Base-by-base conservation (phyloP, 2,797 vertebrate genomes). In the Amblyopsis hoosieri region DNA sequence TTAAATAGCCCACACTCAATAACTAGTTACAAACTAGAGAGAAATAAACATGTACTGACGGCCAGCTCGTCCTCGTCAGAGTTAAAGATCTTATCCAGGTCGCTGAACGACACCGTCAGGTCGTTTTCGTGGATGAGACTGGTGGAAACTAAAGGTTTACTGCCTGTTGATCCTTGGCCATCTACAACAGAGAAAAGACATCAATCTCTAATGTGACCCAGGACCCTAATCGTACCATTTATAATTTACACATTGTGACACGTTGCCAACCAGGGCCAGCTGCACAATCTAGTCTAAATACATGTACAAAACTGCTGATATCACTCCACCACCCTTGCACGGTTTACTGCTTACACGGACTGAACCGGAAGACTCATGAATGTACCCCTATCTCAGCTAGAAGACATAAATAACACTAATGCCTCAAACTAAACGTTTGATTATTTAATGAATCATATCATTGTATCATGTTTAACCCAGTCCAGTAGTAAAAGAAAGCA, bases 71-170 rank as follows among this genome's bases (percentile, higher is more conserved):
- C 96, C 86, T 98, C 96, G 72, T 98, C 96, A 0, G 96, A 98
- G 79, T 98, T 97, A 87, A 98, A 98, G 80, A 98, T 95, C 90
- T 97, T 97, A 92, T 97, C 95, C 66, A 97, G 91, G 88, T 97
- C 96, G 9, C 94, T 96, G 54, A 94, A 95, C 55, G 96, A 98
- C 60, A 98, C 96, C 49, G 95, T 93, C 71, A 97, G 79, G 84
- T 96, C 96, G 31, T 94, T 94, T 83, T 95, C 95, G 15, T 98
- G 95, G 83, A 98, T 96, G 74, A 98, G 94, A 87, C 97, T 99
- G 60, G 95, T 97, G 5, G 96, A 98, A 66, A 94, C 92, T 47
- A 93, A 87, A 61, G 97, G 95, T 76, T 95, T 96, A 69, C 94
- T 95, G 79, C 94, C 93, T 57, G 94, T 87, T 71, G 93, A 75